A percentile compares a stretch with the other conserved stretches of the same genome.
These are phyloP conservation scores for Bembecia ichneumoniformis DNA, from an alignment of 2,888 invertebrate genomes.

Conservation along the genomic window DNA sequence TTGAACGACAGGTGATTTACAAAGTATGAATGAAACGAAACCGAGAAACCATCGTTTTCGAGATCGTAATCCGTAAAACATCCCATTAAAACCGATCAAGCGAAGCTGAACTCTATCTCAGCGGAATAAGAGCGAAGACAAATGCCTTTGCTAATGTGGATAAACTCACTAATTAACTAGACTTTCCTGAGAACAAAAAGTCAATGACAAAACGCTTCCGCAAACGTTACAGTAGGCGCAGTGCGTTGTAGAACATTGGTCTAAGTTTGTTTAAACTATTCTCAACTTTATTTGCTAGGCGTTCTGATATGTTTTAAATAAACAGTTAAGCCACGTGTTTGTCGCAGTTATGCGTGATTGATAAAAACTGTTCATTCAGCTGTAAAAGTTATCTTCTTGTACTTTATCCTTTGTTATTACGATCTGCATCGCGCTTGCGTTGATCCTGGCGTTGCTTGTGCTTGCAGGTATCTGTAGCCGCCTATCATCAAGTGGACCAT, in stretches of 20 bases:
- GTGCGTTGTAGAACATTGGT: background rate
- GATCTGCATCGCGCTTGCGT: too few relatives aligned
- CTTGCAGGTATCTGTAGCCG: too few relatives aligned
- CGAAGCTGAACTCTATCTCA: slow-evolving; percentile 1
- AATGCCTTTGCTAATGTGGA: background rate
- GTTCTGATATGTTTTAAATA: background rate
- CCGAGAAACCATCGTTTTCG: slow-evolving; percentile 2
- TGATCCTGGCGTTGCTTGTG: too few relatives aligned
- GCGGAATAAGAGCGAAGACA: background rate
- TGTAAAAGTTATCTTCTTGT: too few relatives aligned
- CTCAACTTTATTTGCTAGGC: background rate
- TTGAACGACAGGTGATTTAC: background rate
- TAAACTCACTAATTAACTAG: background rate
- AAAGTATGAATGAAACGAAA: background rate
- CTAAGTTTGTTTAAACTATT: background rate
- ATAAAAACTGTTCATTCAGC: too few relatives aligned
- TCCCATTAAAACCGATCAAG: background rate
- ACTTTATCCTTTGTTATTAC: too few relatives aligned
- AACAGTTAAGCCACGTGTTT: too few relatives aligned
- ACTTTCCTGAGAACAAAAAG: slow-evolving; percentile 1
- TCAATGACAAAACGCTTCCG: background rate
- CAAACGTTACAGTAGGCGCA: background rate
- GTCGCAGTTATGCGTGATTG: too few relatives aligned
- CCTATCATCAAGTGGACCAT: too few relatives aligned
- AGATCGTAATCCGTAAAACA: slow-evolving; percentile 3